Evolutionary conservation across 2,113 vertebrate species (phyloP).

Genomic region (Atlantisia rogersi): DNA sequence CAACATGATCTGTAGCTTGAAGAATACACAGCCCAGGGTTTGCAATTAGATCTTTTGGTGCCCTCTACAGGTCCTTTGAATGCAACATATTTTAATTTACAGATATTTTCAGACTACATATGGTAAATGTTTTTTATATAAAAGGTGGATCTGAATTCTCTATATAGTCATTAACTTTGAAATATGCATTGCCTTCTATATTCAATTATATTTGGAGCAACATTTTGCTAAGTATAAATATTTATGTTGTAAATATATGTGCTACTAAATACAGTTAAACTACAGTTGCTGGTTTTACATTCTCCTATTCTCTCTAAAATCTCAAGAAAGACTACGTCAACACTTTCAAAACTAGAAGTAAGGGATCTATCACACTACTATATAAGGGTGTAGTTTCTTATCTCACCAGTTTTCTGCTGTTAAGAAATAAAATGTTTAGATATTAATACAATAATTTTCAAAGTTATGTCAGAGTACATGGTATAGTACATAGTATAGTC

Average conservation of each 20-base stretch:
- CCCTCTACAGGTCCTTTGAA: conserved; percentile 73
- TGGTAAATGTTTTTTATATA: conserved; percentile 6
- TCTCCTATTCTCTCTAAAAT: conserved; percentile 1
- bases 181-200: conserved; percentile 17
- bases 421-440: neutral
- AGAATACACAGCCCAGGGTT: neutral
- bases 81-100: conserved; percentile 14
- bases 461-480: neutral
- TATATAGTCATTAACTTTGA: neutral
- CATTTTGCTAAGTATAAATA: conserved; percentile 41
- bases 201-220: conserved; percentile 21
- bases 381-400: neutral
- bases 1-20: conserved; percentile 60
- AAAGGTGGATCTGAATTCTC: conserved; percentile 8
- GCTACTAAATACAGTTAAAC: conserved; percentile 35
- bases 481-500: neutral
- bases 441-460: neutral
- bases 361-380: neutral
- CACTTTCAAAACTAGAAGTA: conserved; percentile 15
- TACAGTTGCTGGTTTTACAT: conserved; percentile 1
- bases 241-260: conserved; percentile 31
- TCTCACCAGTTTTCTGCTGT: neutral
- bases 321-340: neutral
- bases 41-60: conserved; percentile 77
- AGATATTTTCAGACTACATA: conserved; percentile 17